Conservation (phyloP, 2,113 vertebrate species). For the Cromileptes altivelis region DNA sequence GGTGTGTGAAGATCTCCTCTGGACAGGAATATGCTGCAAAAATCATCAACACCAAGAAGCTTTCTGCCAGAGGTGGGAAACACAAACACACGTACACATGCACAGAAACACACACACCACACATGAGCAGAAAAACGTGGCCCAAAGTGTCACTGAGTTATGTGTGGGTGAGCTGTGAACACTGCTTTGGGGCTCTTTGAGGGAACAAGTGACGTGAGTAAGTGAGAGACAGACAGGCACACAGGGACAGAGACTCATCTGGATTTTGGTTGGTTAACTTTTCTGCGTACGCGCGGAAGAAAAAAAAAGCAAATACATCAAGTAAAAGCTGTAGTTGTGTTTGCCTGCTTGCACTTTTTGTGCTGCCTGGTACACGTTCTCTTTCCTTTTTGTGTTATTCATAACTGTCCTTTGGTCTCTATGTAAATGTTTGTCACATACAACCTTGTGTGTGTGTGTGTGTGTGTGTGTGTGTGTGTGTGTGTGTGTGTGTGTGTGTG, state of each 20-base stretch:
- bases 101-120: neutral
- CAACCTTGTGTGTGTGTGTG: slow-evolving; percentile 28
- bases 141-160: slow-evolving; percentile 40
- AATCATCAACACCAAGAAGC: slow-evolving; percentile 99
- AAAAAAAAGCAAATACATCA: slow-evolving; percentile 11
- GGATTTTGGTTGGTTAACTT: slow-evolving; percentile 35
- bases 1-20: slow-evolving; percentile 97
- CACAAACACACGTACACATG: neutral
- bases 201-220: neutral
- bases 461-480: neutral
- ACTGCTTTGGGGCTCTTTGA: slow-evolving; percentile 24
- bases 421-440: slow-evolving; percentile 51
- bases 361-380: neutral
- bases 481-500: neutral
- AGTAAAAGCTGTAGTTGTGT: slow-evolving; percentile 6
- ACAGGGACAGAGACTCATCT: slow-evolving; percentile 35
- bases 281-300: neutral
- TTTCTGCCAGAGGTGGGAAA: slow-evolving; percentile 95
- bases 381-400: slow-evolving; percentile 24
- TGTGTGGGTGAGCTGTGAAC: slow-evolving; percentile 57
- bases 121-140: slow-evolving; percentile 25
- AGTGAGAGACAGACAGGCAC: slow-evolving; percentile 22
- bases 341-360: slow-evolving; percentile 39
- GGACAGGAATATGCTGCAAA: slow-evolving; percentile 98
- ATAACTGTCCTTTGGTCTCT: slow-evolving; percentile 47